Base-by-base conservation (phyloP, 1,140 invertebrate genomes). In the Vollenhovia emeryi region DNA sequence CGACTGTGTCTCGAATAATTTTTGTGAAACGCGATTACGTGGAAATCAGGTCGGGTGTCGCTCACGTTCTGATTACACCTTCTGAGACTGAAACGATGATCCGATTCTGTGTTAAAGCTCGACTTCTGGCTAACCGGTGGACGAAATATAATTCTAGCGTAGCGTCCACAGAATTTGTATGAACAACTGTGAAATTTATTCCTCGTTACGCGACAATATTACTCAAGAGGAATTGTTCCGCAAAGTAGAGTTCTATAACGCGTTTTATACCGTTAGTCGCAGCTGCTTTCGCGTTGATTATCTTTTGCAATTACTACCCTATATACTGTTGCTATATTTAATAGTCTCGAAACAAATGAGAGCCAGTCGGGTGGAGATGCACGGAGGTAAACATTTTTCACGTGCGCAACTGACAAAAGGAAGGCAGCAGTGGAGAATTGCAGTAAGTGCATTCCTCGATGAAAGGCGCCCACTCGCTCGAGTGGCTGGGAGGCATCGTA, bases 381-480 rank as follows among this genome's bases (percentile, higher is more conserved):
- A 21, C 11, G n/a, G 24, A 48, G 8, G 40, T 33, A 66, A 82
- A 57, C 13, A 43, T 82, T 43, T 74, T 82, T 74, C 15, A 68
- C 40, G 6, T 69, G 24, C 27, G 80, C n/a, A 64, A 40, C 8
- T 27, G 48, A 64, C 13, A 55, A 57, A 30, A 60, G 43, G 3
- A 50, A 73, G 18, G 43, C n/a, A 83, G 78, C 64, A 69, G 36
- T 21, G 43, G 33, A 52, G 52, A 45, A 80, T 79, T 30, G 62
- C 78, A 43, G 52, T 69, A 60, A 76, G 85, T 27, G 50, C 85
- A 87, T 90, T 89, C 79, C 79, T 50, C 62, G 80, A 87, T 48
- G 85, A 85, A 82, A 87, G 80, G 24, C 80, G 85, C 71, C 75
- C 62, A 80, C 68, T 55, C 68, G 75, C 59, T 45, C 15, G 62